Evolutionary conservation across 2,113 vertebrate genomes (phyloP).

Genomic region (Quiscalus mexicanus): DNA sequence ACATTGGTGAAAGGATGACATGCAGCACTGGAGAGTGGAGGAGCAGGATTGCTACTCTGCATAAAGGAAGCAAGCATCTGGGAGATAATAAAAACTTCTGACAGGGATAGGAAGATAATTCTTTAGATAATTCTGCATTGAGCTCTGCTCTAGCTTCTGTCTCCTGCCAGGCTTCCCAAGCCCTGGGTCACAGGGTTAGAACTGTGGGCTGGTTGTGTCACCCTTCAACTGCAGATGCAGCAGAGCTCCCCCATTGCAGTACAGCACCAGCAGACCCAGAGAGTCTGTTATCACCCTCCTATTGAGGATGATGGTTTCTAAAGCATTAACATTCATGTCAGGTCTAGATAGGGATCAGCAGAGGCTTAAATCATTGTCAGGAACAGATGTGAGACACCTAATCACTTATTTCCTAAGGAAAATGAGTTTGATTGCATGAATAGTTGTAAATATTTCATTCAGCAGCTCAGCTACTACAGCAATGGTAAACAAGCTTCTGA

Average conservation of each 20-base stretch:
- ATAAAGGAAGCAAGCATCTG: not conserved
- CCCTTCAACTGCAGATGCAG: not conserved
- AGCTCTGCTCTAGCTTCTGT: not conserved
- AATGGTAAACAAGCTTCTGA: conserved; percentile 46
- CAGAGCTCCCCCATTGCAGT: not conserved
- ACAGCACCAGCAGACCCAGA: not conserved
- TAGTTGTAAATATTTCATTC: conserved; percentile 65
- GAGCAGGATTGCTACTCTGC: not conserved
- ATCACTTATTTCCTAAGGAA: conserved; percentile 67
- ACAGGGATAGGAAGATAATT: not conserved
- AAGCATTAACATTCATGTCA: conserved; percentile 50
- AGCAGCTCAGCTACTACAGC: conserved; percentile 15
- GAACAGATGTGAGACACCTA: conserved; percentile 61
- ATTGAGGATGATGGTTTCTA: not conserved
- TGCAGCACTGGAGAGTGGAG: rapidly evolving
- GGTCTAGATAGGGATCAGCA: conserved; percentile 26
- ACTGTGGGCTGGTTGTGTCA: not conserved
- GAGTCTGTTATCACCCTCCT: not conserved
- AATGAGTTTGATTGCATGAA: conserved; percentile 65
- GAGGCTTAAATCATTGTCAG: conserved; percentile 50
- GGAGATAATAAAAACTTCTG: conserved; percentile 8
- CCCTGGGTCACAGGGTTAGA: conserved; percentile 1
- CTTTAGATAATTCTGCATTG: not conserved
- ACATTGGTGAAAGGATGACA: not conserved
- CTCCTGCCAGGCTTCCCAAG: not conserved